These are phyloP conservation scores for Stegodyphus dumicola DNA, from an alignment of 1,140 invertebrate species.

Conservation along the genomic window DNA sequence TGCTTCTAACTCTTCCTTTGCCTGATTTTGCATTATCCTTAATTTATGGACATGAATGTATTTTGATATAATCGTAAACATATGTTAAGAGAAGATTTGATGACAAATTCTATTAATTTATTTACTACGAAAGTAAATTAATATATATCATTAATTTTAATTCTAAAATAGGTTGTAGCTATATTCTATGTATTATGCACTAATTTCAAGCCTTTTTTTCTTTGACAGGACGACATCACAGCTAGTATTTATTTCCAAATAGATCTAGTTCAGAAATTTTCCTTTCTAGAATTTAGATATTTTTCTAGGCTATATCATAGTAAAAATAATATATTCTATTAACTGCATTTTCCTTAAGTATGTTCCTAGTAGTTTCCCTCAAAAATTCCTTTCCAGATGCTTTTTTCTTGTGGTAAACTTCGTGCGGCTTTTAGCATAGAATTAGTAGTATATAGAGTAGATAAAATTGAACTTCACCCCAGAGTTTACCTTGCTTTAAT, in stretches of 20 bases:
- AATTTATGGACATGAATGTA: no score
- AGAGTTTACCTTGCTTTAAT: no score
- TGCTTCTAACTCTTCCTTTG: no score
- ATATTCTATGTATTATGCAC: no score
- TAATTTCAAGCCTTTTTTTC: conserved; percentile 13
- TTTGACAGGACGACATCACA: conserved; percentile 37
- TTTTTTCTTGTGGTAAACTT: neutral
- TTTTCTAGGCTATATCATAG: no score
- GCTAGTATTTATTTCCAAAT: conserved; percentile 35
- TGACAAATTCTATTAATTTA: no score
- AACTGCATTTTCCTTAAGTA: neutral
- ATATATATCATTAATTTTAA: no score
- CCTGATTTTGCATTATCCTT: no score
- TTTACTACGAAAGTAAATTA: no score
- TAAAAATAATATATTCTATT: neutral
- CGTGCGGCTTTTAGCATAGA: neutral
- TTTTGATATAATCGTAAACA: no score
- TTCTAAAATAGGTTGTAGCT: no score
- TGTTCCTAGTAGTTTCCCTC: neutral
- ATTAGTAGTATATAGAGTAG: conserved; percentile 11
- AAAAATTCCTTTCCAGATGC: neutral
- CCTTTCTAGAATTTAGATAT: neutral
- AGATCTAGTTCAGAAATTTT: conserved; percentile 40
- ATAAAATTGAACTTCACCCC: conserved; percentile 8
- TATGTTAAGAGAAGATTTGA: no score